These are phyloP conservation scores for Netelia melanura DNA, from an alignment of 2,888 invertebrate genomes.

Conservation along the genomic window DNA sequence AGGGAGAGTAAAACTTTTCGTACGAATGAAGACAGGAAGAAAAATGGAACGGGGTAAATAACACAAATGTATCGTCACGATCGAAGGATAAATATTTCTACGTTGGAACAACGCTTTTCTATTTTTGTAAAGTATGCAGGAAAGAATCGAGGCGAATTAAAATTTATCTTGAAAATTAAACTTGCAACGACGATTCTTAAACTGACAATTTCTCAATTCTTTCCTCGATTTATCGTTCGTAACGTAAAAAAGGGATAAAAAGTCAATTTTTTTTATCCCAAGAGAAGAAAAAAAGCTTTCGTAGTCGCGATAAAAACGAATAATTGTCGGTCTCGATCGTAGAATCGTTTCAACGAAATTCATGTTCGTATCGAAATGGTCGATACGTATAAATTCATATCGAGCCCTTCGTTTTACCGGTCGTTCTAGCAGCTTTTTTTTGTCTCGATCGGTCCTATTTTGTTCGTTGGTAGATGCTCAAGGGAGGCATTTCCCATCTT, in stretches of 20 bases:
- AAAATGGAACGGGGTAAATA: not conserved
- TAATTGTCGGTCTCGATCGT: not conserved
- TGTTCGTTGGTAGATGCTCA: slow-evolving; percentile 12
- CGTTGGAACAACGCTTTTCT: not conserved
- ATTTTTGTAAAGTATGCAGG: too few relatives aligned
- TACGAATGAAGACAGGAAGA: slow-evolving; percentile 7
- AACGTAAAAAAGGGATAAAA: too few relatives aligned
- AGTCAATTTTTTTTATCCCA: too few relatives aligned
- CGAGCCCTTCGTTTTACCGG: slow-evolving; percentile 9
- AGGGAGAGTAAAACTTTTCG: slow-evolving; percentile 7
- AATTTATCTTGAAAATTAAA: too few relatives aligned
- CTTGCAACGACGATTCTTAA: too few relatives aligned
- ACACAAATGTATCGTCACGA: not conserved
- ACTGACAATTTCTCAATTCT: too few relatives aligned
- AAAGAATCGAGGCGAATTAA: too few relatives aligned
- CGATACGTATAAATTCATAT: slow-evolving; percentile 33
- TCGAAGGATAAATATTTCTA: not conserved
- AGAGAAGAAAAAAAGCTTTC: not conserved
- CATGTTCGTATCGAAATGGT: not conserved
- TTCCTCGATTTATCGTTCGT: too few relatives aligned
- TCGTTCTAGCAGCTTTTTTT: slow-evolving; percentile 13
- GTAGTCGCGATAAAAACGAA: not conserved
- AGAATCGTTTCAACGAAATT: not conserved
- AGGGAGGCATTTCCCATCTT: not conserved
- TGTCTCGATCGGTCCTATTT: slow-evolving; percentile 12